These are phyloP conservation scores for Bombus polaris DNA, from an alignment of 1,140 invertebrate genomes.

Conservation along the genomic window DNA sequence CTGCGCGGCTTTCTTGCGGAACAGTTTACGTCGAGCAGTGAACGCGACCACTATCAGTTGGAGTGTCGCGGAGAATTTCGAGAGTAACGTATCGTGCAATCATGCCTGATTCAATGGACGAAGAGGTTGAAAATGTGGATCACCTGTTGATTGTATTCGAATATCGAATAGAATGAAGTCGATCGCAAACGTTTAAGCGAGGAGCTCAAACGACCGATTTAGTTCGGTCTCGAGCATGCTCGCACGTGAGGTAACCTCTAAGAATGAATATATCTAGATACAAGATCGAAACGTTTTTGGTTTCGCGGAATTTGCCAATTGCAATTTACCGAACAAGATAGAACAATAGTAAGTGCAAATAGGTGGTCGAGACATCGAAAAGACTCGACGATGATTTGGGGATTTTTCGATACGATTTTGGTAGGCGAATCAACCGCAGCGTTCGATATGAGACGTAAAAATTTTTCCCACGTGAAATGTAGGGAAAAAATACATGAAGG, in stretches of 20 bases:
- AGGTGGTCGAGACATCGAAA: background rate
- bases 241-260: background rate
- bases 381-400: background rate
- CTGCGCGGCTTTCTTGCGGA: slow-evolving; percentile 84
- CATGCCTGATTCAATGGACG: background rate
- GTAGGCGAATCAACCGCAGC: background rate
- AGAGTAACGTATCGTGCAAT: slow-evolving; percentile 35
- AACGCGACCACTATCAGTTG: slow-evolving; percentile 60
- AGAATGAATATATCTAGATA: background rate
- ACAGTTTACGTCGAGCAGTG: slow-evolving; percentile 74
- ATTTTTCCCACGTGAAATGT: background rate
- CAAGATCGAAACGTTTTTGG: background rate
- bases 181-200: background rate
- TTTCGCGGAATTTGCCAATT: background rate
- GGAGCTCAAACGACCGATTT: background rate
- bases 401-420: background rate
- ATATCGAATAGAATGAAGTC: background rate
- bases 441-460: background rate
- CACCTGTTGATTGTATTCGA: background rate
- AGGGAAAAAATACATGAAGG: background rate
- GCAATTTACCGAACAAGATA: background rate
- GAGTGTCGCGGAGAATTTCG: slow-evolving; percentile 49
- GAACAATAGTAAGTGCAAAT: background rate
- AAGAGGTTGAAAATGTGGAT: background rate
- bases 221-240: background rate